phyloP scores from a whole-genome alignment of 2,797 vertebrate genomes.

The Chromis chromis region DNA sequence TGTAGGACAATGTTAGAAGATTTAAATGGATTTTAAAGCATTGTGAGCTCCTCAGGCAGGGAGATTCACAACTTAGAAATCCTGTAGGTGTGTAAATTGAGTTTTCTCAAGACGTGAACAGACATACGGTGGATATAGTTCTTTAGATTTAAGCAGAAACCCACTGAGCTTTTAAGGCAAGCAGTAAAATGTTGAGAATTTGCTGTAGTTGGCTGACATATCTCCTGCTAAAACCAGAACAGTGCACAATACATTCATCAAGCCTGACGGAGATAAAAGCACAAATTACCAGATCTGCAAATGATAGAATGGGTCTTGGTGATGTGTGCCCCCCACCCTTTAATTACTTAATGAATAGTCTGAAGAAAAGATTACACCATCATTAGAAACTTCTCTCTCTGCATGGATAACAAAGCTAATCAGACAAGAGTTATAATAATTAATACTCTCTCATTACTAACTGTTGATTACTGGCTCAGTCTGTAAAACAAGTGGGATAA shows the following conservation, averaged over 20 bases:
- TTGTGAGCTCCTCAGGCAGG: no score
- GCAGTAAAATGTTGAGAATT: not conserved
- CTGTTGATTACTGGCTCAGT: conserved; percentile 14
- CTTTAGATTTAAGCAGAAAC: conserved; percentile 3
- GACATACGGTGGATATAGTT: not conserved
- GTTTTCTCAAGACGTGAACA: not conserved
- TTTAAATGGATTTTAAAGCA: no score
- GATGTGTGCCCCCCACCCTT: not conserved
- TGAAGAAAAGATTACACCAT: not conserved
- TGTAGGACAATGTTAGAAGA: no score
- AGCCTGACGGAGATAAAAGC: not conserved
- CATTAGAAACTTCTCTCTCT: conserved; percentile 4
- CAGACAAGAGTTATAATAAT: not conserved
- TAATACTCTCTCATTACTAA: conserved; percentile 1
- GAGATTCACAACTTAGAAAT: no score
- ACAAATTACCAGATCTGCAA: conserved; percentile 5
- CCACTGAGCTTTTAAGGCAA: not conserved
- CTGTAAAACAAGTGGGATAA: conserved; percentile 25
- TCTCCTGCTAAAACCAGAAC: not conserved
- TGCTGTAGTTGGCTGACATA: not conserved
- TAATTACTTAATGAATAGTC: not conserved
- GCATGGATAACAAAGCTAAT: not conserved
- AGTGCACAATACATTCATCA: not conserved
- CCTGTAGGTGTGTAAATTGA: not conserved
- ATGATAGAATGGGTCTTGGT: not conserved